A percentile compares a stretch with the other conserved stretches of the same genome.
Evolutionary conservation across 2,113 vertebrate species (phyloP).

Genomic region (Lipophrys pholis): DNA sequence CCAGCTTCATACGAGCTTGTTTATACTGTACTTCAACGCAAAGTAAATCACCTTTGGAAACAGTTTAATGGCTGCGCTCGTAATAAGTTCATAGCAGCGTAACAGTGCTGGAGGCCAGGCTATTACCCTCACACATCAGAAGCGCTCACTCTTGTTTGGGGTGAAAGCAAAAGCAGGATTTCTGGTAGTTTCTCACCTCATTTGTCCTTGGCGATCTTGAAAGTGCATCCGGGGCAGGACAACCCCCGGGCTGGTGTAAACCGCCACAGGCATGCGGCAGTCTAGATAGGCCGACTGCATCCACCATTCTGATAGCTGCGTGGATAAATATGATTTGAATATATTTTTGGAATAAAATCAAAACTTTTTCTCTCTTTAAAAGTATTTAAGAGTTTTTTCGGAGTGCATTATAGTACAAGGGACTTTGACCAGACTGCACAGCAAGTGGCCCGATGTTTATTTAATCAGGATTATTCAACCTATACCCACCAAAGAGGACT

Average conservation of each 20-base stretch:
- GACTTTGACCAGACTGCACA: neutral
- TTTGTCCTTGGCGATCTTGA: constrained; percentile 95
- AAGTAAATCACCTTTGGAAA: constrained; percentile 36
- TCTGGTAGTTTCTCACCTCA: constrained; percentile 85
- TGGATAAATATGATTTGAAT: constrained; percentile 1
- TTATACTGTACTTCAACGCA: constrained; percentile 35
- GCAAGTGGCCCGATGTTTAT: neutral
- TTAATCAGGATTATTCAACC: neutral
- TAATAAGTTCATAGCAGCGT: neutral
- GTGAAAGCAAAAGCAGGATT: neutral
- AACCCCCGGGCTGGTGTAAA: constrained; percentile 93
- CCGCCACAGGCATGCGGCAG: constrained; percentile 92
- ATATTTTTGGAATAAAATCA: no score
- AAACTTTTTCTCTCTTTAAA: neutral
- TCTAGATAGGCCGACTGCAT: constrained; percentile 95
- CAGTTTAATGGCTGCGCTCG: neutral
- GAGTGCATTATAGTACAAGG: neutral
- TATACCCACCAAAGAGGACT: neutral
- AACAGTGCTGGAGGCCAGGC: neutral
- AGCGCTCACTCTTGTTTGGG: neutral
- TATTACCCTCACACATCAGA: neutral
- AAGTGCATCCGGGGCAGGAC: constrained; percentile 93
- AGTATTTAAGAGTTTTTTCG: no score
- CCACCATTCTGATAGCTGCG: constrained; percentile 97
- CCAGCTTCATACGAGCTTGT: constrained; percentile 37